These are phyloP conservation scores for Odobenus rosmarus DNA, from an alignment of 2,113 vertebrate genomes.

Conservation along the genomic window DNA sequence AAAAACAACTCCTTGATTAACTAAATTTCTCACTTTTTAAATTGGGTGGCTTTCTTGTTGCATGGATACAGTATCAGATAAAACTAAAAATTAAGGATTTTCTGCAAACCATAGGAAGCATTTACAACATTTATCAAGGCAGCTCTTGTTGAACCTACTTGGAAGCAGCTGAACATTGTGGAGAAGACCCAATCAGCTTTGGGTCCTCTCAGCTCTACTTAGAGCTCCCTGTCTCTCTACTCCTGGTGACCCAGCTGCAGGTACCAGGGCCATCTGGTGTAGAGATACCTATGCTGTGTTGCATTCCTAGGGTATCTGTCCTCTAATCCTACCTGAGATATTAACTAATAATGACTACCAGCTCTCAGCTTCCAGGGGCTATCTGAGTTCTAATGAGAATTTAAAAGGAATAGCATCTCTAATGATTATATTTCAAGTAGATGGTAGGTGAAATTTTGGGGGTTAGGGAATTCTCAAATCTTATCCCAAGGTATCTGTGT, in stretches of 20 bases:
- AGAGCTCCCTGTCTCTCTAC: neutral
- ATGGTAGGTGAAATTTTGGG: neutral
- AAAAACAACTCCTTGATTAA: slow-evolving; percentile 29
- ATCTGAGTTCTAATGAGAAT: neutral
- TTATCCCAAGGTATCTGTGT: neutral
- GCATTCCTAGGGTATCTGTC: neutral
- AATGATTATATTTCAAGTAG: slow-evolving; percentile 5
- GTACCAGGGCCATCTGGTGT: neutral
- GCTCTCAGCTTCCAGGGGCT: neutral
- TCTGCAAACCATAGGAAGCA: neutral
- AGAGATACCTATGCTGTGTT: neutral
- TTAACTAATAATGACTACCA: neutral
- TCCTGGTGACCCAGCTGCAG: neutral
- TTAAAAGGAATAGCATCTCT: neutral
- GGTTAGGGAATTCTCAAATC: neutral
- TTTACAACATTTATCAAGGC: neutral
- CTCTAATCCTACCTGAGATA: neutral
- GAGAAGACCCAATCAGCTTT: neutral
- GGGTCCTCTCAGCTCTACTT: neutral
- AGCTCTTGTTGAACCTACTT: neutral
- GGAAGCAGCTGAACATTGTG: neutral
- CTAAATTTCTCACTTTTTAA: slow-evolving; percentile 24
- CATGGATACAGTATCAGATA: neutral
- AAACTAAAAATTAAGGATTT: neutral
- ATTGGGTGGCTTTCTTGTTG: neutral